phyloP scores from a whole-genome alignment of 1,140 invertebrate genomes.

The Fopius arisanus region DNA sequence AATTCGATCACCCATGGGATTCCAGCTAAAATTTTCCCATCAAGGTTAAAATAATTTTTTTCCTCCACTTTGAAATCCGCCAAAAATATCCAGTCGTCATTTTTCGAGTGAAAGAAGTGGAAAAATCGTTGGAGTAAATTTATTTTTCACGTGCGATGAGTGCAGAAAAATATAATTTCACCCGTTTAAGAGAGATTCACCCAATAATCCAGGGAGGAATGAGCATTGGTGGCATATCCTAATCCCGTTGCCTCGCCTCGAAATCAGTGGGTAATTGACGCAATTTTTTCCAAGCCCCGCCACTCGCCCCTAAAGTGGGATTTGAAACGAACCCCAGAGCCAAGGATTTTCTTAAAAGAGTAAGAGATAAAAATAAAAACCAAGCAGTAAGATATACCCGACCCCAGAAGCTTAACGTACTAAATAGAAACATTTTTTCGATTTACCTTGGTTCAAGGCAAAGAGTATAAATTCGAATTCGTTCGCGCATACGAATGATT shows the following conservation, averaged over 20 bases:
- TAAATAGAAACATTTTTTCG: constrained; percentile 63
- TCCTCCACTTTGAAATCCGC: no score
- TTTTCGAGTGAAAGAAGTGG: no score
- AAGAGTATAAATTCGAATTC: constrained; percentile 1
- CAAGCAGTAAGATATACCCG: constrained; percentile 37
- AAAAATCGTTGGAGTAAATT: no score
- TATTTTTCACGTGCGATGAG: no score
- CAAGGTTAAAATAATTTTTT: background rate
- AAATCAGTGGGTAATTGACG: constrained; percentile 65
- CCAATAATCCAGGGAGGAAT: constrained; percentile 47
- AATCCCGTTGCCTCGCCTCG: constrained; percentile 55
- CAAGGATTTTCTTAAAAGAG: constrained; percentile 38
- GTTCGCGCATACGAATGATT: constrained; percentile 14
- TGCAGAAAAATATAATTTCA: background rate
- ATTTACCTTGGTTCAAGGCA: constrained; percentile 40
- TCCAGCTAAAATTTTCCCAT: background rate
- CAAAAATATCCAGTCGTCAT: no score
- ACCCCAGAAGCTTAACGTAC: constrained; percentile 48
- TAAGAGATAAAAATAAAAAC: constrained; percentile 21
- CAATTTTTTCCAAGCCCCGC: constrained; percentile 50
- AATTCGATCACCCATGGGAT: background rate
- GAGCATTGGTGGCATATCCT: constrained; percentile 53
- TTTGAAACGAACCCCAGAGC: constrained; percentile 31
- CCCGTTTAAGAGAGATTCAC: background rate
- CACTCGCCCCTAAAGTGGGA: constrained; percentile 28